A percentile compares a stretch with the other conserved stretches of the same genome.
phyloP scores from a whole-genome alignment of 2,113 vertebrate genomes.

The Notechis scutatus region DNA sequence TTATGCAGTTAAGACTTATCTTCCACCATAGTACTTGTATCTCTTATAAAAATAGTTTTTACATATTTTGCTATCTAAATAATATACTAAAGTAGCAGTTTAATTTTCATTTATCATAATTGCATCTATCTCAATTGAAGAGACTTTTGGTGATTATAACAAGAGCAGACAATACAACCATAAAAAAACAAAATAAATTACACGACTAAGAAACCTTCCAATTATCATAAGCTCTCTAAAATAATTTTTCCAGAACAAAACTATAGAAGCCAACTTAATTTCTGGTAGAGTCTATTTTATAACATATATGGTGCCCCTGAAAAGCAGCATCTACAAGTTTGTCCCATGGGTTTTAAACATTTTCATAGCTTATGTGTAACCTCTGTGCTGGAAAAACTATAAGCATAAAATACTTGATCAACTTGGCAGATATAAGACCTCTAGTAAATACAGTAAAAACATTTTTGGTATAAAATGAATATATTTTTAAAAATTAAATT shows the following conservation, averaged over 20 bases:
- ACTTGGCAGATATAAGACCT: not conserved
- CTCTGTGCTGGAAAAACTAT: not conserved
- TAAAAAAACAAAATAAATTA: not conserved
- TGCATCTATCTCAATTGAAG: not conserved
- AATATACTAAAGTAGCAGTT: not conserved
- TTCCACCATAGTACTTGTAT: not conserved
- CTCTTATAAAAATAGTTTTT: not conserved
- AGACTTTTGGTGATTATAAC: not conserved
- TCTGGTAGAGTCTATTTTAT: not conserved
- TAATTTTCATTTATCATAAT: not conserved
- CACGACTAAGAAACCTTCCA: not conserved
- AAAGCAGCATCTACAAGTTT: not conserved
- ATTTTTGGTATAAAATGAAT: not conserved
- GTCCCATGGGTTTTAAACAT: not conserved
- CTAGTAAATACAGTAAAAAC: not conserved
- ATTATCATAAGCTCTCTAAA: not conserved
- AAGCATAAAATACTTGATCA: not conserved
- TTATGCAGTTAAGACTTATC: not conserved
- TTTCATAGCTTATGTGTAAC: not conserved
- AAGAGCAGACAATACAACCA: not conserved
- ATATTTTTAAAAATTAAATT: not conserved
- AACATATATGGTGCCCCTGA: not conserved
- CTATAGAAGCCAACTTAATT: not conserved
- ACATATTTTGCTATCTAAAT: not conserved
- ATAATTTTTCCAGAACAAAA: not conserved